A percentile compares a stretch with the other conserved stretches of the same genome.
Conservation (phyloP, 2,888 invertebrate genomes). For the Dusona sp. region DNA sequence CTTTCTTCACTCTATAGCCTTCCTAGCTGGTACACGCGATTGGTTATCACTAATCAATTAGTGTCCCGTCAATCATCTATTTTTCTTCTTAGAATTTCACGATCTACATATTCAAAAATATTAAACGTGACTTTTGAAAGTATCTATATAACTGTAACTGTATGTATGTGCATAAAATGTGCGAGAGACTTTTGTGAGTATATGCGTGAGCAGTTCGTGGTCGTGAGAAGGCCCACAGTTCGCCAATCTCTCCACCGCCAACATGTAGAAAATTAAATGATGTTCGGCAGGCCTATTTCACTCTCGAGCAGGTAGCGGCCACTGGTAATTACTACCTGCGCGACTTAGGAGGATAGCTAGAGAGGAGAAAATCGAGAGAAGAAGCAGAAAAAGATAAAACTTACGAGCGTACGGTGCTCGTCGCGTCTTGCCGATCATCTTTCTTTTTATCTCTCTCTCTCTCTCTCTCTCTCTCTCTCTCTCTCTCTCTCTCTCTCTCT, state of each 20-base stretch:
- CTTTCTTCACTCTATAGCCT: neutral
- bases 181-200: conserved; percentile 37
- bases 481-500: conserved; percentile 15
- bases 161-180: conserved; percentile 12
- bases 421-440: conserved; percentile 36
- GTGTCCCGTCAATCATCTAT: neutral
- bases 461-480: conserved; percentile 6
- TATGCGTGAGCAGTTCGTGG: conserved; percentile 57
- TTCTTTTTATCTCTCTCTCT: conserved; percentile 4
- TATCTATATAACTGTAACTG: neutral
- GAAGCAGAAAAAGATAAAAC: conserved; percentile 74
- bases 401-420: conserved; percentile 73
- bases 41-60: neutral
- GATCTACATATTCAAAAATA: conserved; percentile 20
- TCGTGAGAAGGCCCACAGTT: conserved; percentile 59
- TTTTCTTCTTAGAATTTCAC: neutral
- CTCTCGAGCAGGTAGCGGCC: conserved; percentile 84
- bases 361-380: conserved; percentile 58
- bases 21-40: neutral
- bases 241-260: conserved; percentile 57
- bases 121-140: neutral
- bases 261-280: conserved; percentile 83
- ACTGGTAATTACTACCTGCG: conserved; percentile 84
- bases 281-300: conserved; percentile 83
- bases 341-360: conserved; percentile 70